Conservation (phyloP, 2,113 vertebrate species). For the Deroptyus accipitrinus region DNA sequence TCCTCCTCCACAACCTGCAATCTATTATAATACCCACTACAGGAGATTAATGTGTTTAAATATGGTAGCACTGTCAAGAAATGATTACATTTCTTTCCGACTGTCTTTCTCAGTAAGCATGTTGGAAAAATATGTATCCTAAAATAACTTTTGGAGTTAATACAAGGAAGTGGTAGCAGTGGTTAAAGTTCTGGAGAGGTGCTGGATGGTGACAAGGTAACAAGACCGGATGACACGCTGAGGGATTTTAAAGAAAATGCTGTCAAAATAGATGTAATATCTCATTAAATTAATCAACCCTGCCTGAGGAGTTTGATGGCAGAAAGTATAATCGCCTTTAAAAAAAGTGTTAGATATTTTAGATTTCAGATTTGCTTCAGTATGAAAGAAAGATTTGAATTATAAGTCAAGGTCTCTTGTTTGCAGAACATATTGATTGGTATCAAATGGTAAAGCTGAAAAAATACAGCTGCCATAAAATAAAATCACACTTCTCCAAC, state of each 20-base stretch:
- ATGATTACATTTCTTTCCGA: slow-evolving; percentile 37
- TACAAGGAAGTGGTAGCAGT: not conserved
- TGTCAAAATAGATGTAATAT: slow-evolving; percentile 58
- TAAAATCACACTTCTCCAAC: not conserved
- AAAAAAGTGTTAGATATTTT: not conserved
- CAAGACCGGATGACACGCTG: slow-evolving; percentile 25
- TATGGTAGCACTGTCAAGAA: not conserved
- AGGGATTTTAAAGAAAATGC: slow-evolving; percentile 33
- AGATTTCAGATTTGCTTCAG: not conserved
- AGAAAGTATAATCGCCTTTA: slow-evolving; percentile 11
- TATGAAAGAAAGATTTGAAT: not conserved
- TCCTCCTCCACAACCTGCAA: not conserved
- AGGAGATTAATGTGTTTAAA: not conserved
- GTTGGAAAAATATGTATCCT: slow-evolving; percentile 10
- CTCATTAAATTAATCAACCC: slow-evolving; percentile 60
- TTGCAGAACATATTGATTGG: not conserved
- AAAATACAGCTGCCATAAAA: not conserved
- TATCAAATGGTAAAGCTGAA: not conserved
- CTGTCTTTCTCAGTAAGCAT: slow-evolving; percentile 8
- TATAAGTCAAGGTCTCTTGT: slow-evolving; percentile 16
- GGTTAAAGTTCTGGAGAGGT: slow-evolving; percentile 26
- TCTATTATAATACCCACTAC: not conserved
- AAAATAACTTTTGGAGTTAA: slow-evolving; percentile 41
- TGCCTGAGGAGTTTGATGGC: not conserved
- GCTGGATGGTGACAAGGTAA: slow-evolving; percentile 22